Conservation (phyloP, 2,888 invertebrate species). For the Lasiommata megera region DNA sequence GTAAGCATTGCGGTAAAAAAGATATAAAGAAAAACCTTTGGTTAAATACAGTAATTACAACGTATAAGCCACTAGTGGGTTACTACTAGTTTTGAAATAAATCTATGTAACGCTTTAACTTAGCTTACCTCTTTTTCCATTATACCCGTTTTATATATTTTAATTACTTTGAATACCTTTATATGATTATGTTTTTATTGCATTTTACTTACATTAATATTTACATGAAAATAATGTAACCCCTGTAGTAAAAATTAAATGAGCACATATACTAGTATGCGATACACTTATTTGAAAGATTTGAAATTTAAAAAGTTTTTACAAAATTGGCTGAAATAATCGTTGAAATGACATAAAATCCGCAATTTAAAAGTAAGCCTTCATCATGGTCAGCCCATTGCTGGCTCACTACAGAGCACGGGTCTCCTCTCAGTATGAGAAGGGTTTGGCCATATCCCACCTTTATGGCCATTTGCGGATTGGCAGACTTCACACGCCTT, state of each 20-base stretch:
- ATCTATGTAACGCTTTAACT: neutral
- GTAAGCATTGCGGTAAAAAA: constrained; percentile 16
- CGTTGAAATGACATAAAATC: too few species aligned
- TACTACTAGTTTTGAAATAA: constrained; percentile 8
- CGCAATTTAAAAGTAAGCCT: too few species aligned
- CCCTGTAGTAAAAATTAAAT: neutral
- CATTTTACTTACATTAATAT: neutral
- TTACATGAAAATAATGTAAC: neutral
- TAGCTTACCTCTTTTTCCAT: neutral
- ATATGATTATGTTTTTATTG: neutral
- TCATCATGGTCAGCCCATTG: too few species aligned
- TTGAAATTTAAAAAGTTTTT: too few species aligned
- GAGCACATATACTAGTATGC: too few species aligned
- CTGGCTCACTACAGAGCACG: too few species aligned
- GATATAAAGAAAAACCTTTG: constrained; percentile 12
- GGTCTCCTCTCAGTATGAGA: too few species aligned
- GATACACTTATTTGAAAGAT: too few species aligned
- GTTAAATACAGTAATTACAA: constrained; percentile 19
- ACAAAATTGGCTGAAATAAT: too few species aligned
- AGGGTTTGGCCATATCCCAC: too few species aligned
- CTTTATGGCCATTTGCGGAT: too few species aligned
- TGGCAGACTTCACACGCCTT: too few species aligned
- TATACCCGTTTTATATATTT: neutral
- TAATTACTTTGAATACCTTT: neutral
- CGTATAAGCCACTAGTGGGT: neutral